Base-by-base conservation (phyloP, 1,140 invertebrate genomes). In the Asobara japonica region DNA sequence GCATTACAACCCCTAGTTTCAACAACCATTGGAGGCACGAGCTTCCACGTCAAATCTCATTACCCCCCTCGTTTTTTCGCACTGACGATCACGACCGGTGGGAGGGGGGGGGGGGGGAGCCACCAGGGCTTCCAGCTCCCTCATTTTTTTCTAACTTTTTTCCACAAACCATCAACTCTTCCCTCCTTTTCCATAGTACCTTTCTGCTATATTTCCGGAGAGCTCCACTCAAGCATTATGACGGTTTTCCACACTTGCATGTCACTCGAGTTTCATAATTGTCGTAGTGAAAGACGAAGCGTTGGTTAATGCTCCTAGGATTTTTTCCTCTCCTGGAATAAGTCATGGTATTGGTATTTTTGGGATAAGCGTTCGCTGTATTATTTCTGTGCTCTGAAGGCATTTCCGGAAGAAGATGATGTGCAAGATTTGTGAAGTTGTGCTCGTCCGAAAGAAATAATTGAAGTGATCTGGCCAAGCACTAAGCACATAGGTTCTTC, bases 31-130 rank as follows among this genome's bases (percentile, higher is more conserved):
- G 56, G 20, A 36, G 22, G 51, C 33, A 22, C 82, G 79, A 81
- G 81, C 80, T 82, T 81, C 74, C 75, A 76, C 74, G 79, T 81
- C 80, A 83, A 82, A 84, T 84, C 82, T 81, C 79, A 80, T 84
- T 85, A 85, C 77, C 80, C 72, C n/a, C 76, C 76, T 72, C 72
- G 76, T 82, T 82, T 83, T 83, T 81, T 78, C 78, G 74, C 77
- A 75, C 76, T 75, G 74, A 71, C 76, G 76, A 77, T 71, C 66
- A 25, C 60, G 76, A 45, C 77, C n/a, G n/a, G n/a, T n/a, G n/a
- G n/a, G n/a, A n/a, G n/a, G n/a, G n/a, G n/a, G n/a, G n/a, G n/a
- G n/a, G n/a, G 71, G 69, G 76, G 51, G 60, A 65, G 62, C 67
- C 71, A 71, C 69, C 38, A 75, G 75, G 79, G 78, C 77, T 82